Conservation (phyloP, 2,113 vertebrate species). For the Chaetodon trifascialis region DNA sequence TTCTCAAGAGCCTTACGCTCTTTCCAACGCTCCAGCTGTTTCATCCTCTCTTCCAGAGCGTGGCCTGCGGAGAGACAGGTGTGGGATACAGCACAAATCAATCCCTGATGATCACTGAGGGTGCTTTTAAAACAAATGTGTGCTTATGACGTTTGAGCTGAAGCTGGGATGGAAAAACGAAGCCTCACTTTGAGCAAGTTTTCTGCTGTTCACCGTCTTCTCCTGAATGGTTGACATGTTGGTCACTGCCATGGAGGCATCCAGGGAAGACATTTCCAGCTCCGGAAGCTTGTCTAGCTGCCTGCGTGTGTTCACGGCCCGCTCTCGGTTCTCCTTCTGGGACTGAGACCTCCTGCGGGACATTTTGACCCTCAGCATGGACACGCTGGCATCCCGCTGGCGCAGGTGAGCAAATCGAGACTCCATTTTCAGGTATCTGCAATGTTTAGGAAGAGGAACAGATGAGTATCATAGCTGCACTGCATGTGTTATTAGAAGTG, state of each 20-base stretch:
- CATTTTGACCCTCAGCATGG: conserved; percentile 88
- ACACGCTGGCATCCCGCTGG: conserved; percentile 88
- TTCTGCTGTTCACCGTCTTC: conserved; percentile 29
- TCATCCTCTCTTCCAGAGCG: conserved; percentile 83
- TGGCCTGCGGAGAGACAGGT: conserved; percentile 13
- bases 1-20: conserved; percentile 91
- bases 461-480: background rate
- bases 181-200: conserved; percentile 62
- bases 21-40: conserved; percentile 92
- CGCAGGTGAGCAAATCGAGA: conserved; percentile 85
- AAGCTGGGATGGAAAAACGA: background rate
- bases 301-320: conserved; percentile 86
- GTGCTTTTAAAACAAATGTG: background rate
- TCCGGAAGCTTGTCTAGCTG: conserved; percentile 82
- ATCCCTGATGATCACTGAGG: background rate
- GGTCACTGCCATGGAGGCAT: conserved; percentile 51
- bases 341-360: conserved; percentile 88
- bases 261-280: conserved; percentile 69
- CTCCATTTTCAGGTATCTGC: conserved; percentile 72
- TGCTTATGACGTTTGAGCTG: background rate
- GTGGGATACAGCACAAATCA: background rate
- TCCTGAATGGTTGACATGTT: conserved; percentile 67
- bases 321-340: conserved; percentile 92
- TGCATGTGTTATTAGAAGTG: background rate
- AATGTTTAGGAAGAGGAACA: background rate